Base-by-base conservation (phyloP, 1,140 invertebrate species). In the Chrysoperla carnea region DNA sequence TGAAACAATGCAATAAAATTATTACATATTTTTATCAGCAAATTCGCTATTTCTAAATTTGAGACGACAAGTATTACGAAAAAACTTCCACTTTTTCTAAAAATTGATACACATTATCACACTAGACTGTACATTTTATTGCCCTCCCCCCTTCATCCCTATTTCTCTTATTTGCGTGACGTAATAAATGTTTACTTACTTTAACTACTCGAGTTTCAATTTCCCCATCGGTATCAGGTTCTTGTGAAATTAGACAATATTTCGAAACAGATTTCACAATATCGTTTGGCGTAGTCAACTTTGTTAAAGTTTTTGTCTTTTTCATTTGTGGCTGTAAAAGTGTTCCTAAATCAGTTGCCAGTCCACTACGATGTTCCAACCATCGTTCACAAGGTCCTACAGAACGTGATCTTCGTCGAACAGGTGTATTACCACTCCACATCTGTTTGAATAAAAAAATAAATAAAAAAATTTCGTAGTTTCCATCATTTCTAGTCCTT, bases 191-290 rank as follows among this genome's bases (percentile, higher is more conserved):
- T 77, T 37, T 70, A 64, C 15, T 71, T 70, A 83, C 81, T 72
- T 97, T 99, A 52, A 87, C 88, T 33, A 96, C 54, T 52, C 85
- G 85, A 0, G 92, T 97, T 63, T 92, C 86, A 2, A 98, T 61
- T 58, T 93, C 87, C 0, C 92, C 94, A 52, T 84, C 80, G 0
- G 81, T 80, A 58, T 95, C 89, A 35, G 84, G 78, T 49, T 90
- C 81, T 63, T 97, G 92, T 1, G 88, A 81, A 17, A 92, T 80
- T 1, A 98, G 65, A 47, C 87, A 84, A 59, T 98, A 98, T 58
- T 91, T 91, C 0, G 77, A 81, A 27, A 78, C 78, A 47, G 82
- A 79, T 4, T 75, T 67, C 0, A 71, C 73, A 17, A 91, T 69
- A 55, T 91, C 84, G 40, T 69, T 75, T 9, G 75, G 68, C 43